A percentile compares a stretch with the other conserved stretches of the same genome.
Evolutionary conservation across 2,888 invertebrate species (phyloP).

Genomic region (Orthosia cruda): DNA sequence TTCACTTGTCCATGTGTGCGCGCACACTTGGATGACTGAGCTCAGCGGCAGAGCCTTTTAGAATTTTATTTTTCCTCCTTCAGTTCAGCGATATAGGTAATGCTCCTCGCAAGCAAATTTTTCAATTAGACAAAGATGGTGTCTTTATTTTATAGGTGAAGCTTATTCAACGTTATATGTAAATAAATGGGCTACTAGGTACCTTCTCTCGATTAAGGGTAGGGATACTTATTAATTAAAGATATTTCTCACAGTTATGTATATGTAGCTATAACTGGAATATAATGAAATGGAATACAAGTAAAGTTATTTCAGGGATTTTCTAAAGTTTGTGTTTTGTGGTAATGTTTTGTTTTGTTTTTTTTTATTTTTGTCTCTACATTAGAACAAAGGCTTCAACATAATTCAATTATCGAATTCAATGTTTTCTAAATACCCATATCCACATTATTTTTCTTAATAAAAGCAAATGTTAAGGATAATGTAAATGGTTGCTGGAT

Average conservation of each 20-base stretch:
- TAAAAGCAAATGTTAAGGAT: not conserved
- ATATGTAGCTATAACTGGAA: not conserved
- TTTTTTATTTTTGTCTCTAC: too few relatives aligned
- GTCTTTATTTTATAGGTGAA: slow-evolving; percentile 25
- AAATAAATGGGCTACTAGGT: not conserved
- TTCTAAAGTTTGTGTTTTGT: not conserved
- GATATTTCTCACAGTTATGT: not conserved
- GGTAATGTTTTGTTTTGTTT: too few relatives aligned
- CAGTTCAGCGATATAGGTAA: slow-evolving; percentile 80
- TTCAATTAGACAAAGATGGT: slow-evolving; percentile 56
- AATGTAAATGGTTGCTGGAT: not conserved
- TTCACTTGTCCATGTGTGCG: slow-evolving; percentile 79
- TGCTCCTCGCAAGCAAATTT: slow-evolving; percentile 77
- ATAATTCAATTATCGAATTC: not conserved
- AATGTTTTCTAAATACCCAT: not conserved
- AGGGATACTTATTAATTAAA: not conserved
- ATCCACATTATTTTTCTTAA: not conserved
- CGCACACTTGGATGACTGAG: slow-evolving; percentile 81
- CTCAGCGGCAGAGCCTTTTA: slow-evolving; percentile 87
- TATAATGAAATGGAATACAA: not conserved
- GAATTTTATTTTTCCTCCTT: slow-evolving; percentile 90
- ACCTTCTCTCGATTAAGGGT: not conserved
- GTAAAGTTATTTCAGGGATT: slow-evolving; percentile 33
- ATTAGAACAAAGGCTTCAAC: not conserved
- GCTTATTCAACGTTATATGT: not conserved